Percentiles rank a stretch among this genome's conserved stretches.
Evolutionary conservation across 2,797 vertebrate species (phyloP).

Genomic region (Liparis tanakae): DNA sequence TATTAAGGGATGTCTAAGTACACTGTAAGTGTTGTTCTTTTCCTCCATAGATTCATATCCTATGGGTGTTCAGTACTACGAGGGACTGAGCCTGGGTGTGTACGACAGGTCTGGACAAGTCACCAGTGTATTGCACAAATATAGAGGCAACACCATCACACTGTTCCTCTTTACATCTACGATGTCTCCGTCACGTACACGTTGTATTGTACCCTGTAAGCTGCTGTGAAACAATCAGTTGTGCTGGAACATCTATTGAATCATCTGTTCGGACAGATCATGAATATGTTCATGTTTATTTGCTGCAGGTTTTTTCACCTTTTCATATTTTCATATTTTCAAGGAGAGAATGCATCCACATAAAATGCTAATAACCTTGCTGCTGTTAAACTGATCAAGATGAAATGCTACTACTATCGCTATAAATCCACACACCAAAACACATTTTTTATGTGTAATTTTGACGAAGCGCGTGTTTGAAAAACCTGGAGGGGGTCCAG

Average conservation of each 20-base stretch:
- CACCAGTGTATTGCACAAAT: neutral
- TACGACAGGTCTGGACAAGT: neutral
- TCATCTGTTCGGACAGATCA: neutral
- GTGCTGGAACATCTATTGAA: neutral
- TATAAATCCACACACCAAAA: slow-evolving; percentile 1
- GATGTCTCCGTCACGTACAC: neutral
- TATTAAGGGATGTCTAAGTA: neutral
- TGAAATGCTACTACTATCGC: neutral
- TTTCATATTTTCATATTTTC: neutral
- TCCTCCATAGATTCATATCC: neutral
- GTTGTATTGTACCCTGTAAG: neutral
- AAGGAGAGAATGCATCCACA: neutral
- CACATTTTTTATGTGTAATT: slow-evolving; percentile 10
- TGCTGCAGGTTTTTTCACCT: neutral
- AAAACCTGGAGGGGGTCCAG: slow-evolving; percentile 21
- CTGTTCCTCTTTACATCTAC: neutral
- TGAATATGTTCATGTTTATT: slow-evolving; percentile 2
- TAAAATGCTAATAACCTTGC: slow-evolving; percentile 4
- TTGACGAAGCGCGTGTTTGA: slow-evolving; percentile 20
- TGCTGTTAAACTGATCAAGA: neutral
- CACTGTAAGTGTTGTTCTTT: neutral
- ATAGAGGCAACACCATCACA: neutral
- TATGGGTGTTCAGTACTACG: neutral
- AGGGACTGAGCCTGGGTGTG: no score
- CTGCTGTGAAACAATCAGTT: neutral